Base-by-base conservation (phyloP, 1,140 invertebrate genomes). In the Drosophila persimilis region DNA sequence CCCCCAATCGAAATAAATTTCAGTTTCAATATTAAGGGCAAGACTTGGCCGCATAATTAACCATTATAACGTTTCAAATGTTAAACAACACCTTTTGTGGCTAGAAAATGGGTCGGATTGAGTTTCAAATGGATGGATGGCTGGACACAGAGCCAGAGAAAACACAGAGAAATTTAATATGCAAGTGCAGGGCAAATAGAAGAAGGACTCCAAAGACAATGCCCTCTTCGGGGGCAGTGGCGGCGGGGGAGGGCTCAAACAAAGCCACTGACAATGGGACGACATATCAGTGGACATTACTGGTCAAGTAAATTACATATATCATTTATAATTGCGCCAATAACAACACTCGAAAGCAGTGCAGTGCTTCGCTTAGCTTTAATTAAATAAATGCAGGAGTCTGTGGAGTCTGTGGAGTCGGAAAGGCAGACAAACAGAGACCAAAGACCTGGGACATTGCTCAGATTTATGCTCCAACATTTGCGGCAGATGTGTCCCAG, bases 321-420 rank as follows among this genome's bases (percentile, higher is more conserved):
- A 86, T 81, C 83, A 88, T 88, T 74, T 81, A 88, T 86, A 88
- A 86, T 86, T 88, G 74, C 61, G 47, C 55, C 62, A 78, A 69
- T 60, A 73, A 73, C 77, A 86, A 66, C 69, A 71, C 47, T 29
- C 39, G 53, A 63, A 63, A 54, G 24, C 51, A 61, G 46, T 54
- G 57, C 24, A 5, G 3, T 26, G 24, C 24, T 20, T 20, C 58
- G 61, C 60, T 78, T 81, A 50, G 69, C 63, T 78, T 81, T 86
- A 86, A 86, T 86, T 88, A 86, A 86, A 88, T 77, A 77, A 66
- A 81, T 55, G 48, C 62, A 69, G 24, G 9, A 5, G 35, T 11
- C 35, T 39, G 35, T 39, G 35, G 11, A 5, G 35, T 5, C 35
- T 39, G 35, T 39, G 35, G 11, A 5, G 35, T 5, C 35, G 35